These are phyloP conservation scores for Onychomys leucogaster DNA, from an alignment of 2,797 vertebrate genomes.

Conservation along the genomic window DNA sequence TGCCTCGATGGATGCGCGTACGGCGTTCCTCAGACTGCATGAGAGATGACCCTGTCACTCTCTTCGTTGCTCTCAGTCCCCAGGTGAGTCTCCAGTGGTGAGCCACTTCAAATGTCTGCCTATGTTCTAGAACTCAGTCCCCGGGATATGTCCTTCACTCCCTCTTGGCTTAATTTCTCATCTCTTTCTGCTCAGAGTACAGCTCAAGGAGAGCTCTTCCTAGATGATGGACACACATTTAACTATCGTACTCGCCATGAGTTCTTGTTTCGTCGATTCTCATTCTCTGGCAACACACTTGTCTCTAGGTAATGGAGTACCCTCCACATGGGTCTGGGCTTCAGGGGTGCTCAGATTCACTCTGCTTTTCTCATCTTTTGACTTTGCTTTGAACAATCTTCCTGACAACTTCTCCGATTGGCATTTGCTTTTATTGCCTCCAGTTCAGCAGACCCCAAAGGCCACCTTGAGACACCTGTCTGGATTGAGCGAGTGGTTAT, in stretches of 20 bases:
- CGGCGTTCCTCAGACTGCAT: conserved; percentile 94
- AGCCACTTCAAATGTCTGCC: not conserved
- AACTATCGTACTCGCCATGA: conserved; percentile 90
- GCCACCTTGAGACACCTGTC: conserved; percentile 89
- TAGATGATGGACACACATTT: conserved; percentile 95
- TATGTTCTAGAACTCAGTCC: not conserved
- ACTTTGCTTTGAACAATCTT: not conserved
- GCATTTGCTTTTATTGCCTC: not conserved
- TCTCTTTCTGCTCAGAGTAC: conserved; percentile 86
- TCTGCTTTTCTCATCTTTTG: not conserved
- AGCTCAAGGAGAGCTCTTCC: conserved; percentile 93
- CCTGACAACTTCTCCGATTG: not conserved
- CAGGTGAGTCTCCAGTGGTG: conserved; percentile 85
- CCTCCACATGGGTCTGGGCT: too few relatives aligned
- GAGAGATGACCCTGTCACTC: conserved; percentile 93
- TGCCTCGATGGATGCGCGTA: conserved; percentile 92
- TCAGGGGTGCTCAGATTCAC: fast-evolving
- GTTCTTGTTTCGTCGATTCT: conserved; percentile 91
- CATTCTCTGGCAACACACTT: conserved; percentile 89
- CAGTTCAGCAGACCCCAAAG: conserved; percentile 90
- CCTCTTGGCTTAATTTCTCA: not conserved
- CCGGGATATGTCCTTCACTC: not conserved
- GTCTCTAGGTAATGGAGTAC: conserved; percentile 89
- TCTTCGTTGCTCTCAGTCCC: conserved; percentile 91
- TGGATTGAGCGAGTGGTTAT: conserved; percentile 94